phyloP scores from a whole-genome alignment of 2,888 invertebrate genomes.

The Euzophera pinguis region DNA sequence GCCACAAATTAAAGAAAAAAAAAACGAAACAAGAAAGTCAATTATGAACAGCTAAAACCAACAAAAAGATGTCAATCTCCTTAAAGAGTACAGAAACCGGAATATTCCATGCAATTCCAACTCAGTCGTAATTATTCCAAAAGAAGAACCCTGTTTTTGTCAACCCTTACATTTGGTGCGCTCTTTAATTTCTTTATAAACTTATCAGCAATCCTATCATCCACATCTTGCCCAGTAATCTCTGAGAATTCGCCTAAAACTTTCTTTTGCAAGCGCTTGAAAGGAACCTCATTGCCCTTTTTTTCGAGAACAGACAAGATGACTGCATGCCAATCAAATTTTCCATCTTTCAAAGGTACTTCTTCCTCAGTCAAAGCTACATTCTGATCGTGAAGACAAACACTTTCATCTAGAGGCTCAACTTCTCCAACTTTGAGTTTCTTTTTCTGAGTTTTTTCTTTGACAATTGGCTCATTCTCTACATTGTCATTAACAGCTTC shows the following conservation, averaged over 20 bases:
- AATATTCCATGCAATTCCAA: background rate
- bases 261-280: constrained; percentile 88
- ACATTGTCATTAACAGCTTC: constrained; percentile 30
- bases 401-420: constrained; percentile 53
- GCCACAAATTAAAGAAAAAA: background rate
- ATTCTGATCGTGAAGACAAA: constrained; percentile 68
- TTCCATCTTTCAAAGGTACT: constrained; percentile 41
- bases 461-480: constrained; percentile 32
- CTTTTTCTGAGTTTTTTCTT: constrained; percentile 54
- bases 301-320: constrained; percentile 72
- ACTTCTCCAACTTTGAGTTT: constrained; percentile 53
- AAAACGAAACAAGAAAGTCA: background rate
- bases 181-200: constrained; percentile 86
- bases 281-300: constrained; percentile 82
- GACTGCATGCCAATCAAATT: constrained; percentile 74
- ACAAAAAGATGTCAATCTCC: background rate
- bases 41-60: background rate
- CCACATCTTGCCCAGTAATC: constrained; percentile 69
- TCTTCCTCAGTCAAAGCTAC: constrained; percentile 63
- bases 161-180: constrained; percentile 81
- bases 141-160: constrained; percentile 80
- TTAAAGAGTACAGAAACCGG: background rate
- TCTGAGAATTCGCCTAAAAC: constrained; percentile 82
- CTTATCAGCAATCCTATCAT: constrained; percentile 84
- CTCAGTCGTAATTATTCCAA: constrained; percentile 33